These are phyloP conservation scores for Cheilosia soror DNA, from an alignment of 2,888 invertebrate genomes.

Conservation along the genomic window DNA sequence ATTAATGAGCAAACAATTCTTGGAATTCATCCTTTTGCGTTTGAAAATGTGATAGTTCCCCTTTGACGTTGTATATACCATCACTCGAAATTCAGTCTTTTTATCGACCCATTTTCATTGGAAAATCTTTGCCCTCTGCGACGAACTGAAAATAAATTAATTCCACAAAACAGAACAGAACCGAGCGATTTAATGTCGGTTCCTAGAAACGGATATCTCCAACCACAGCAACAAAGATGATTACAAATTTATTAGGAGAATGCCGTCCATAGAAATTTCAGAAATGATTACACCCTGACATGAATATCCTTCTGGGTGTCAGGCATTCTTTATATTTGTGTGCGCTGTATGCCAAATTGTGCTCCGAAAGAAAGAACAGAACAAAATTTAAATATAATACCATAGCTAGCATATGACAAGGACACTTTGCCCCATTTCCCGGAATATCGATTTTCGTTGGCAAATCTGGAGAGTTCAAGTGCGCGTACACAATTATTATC, in stretches of 20 bases:
- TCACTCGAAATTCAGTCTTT: background rate
- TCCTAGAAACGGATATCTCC: slow-evolving; percentile 11
- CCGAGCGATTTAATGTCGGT: slow-evolving; percentile 24
- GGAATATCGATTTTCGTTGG: slow-evolving; percentile 52
- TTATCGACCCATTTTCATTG: background rate
- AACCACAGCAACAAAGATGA: slow-evolving; percentile 30
- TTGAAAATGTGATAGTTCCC: background rate
- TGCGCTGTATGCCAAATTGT: slow-evolving; percentile 27
- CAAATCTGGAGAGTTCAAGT: slow-evolving; percentile 55
- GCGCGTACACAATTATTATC: slow-evolving; percentile 43
- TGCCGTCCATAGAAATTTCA: slow-evolving; percentile 31
- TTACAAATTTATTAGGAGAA: slow-evolving; percentile 52
- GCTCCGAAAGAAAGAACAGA: slow-evolving; percentile 8
- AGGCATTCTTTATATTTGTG: background rate
- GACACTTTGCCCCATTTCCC: slow-evolving; percentile 11
- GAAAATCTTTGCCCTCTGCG: background rate
- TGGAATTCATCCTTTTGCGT: background rate
- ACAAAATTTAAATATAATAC: slow-evolving; percentile 15
- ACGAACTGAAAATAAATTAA: background rate
- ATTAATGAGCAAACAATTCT: slow-evolving; percentile 36
- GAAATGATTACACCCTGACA: slow-evolving; percentile 30
- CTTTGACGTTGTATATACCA: background rate
- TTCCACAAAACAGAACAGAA: background rate
- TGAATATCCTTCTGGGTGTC: slow-evolving; percentile 25
- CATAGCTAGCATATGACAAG: slow-evolving; percentile 21